phyloP scores from a whole-genome alignment of 2,797 vertebrate species.

The Acanthurus leucopareius region DNA sequence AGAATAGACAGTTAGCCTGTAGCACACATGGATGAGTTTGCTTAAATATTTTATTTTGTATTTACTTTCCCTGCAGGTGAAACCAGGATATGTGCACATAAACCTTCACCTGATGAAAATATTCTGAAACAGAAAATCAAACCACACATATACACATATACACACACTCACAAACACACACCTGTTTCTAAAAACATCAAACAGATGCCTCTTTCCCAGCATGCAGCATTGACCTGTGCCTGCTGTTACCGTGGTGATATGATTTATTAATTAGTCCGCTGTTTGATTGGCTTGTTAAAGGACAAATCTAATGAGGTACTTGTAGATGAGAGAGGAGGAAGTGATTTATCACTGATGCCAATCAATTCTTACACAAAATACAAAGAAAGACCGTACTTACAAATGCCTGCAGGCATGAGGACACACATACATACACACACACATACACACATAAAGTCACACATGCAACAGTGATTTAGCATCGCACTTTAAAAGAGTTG shows the following conservation, averaged over 20 bases:
- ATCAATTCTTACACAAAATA: conserved; percentile 38
- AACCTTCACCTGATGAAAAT: background rate
- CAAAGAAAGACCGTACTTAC: conserved; percentile 22
- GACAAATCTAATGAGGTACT: conserved; percentile 71
- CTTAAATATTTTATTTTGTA: background rate
- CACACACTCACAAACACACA: conserved; percentile 5
- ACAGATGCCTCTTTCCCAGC: conserved; percentile 44
- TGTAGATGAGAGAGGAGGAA: conserved; percentile 54
- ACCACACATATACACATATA: background rate
- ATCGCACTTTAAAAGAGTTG: conserved; percentile 15
- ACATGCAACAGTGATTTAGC: conserved; percentile 4
- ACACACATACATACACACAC: background rate
- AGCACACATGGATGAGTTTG: background rate
- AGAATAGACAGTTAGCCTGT: background rate
- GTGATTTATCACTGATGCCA: conserved; percentile 44
- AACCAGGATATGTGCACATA: too few relatives aligned
- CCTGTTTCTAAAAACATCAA: conserved; percentile 37
- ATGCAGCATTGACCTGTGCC: conserved; percentile 56
- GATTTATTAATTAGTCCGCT: conserved; percentile 70
- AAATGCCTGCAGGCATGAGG: background rate
- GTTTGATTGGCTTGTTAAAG: conserved; percentile 74
- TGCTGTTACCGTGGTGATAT: conserved; percentile 63
- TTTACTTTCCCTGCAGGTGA: background rate
- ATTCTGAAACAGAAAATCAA: background rate
- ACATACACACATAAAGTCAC: background rate